These are phyloP conservation scores for Cotesia chilonis DNA, from an alignment of 1,140 invertebrate species.

Conservation along the genomic window DNA sequence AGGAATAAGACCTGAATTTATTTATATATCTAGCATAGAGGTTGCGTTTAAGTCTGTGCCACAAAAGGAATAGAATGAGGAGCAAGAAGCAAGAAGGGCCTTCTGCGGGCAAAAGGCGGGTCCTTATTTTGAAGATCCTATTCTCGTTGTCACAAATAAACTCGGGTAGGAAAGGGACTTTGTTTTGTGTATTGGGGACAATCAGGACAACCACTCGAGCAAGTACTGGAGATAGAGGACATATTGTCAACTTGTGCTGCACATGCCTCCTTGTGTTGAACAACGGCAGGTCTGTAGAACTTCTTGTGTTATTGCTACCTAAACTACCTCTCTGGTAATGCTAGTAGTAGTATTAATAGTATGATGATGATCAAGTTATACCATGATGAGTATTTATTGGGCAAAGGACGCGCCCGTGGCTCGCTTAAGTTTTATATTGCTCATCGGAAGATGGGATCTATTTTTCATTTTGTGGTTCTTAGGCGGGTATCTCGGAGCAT, in stretches of 20 bases:
- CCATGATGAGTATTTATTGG: too few species aligned
- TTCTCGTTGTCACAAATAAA: constrained; percentile 7
- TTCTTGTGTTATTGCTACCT: constrained; percentile 44
- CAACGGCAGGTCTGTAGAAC: constrained; percentile 50
- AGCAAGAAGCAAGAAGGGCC: constrained; percentile 25
- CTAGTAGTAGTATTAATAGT: too few species aligned
- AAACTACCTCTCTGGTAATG: too few species aligned
- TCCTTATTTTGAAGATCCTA: background rate
- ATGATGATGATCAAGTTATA: too few species aligned
- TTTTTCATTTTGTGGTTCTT: constrained; percentile 7
- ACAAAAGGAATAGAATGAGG: background rate
- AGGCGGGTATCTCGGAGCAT: constrained; percentile 10
- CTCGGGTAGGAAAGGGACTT: background rate
- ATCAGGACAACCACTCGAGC: constrained; percentile 40
- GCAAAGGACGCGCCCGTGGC: background rate
- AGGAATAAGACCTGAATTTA: too few species aligned
- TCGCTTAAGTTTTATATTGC: constrained; percentile 22
- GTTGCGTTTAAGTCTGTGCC: background rate
- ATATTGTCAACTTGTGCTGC: constrained; percentile 50
- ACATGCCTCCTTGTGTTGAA: constrained; percentile 46
- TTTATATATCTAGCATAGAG: background rate
- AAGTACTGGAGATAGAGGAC: constrained; percentile 36
- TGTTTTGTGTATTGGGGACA: background rate
- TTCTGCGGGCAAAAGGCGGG: constrained; percentile 33
- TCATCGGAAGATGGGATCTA: constrained; percentile 10